Evolutionary conservation across 2,888 invertebrate genomes (phyloP).

Genomic region (Tipula confusa): DNA sequence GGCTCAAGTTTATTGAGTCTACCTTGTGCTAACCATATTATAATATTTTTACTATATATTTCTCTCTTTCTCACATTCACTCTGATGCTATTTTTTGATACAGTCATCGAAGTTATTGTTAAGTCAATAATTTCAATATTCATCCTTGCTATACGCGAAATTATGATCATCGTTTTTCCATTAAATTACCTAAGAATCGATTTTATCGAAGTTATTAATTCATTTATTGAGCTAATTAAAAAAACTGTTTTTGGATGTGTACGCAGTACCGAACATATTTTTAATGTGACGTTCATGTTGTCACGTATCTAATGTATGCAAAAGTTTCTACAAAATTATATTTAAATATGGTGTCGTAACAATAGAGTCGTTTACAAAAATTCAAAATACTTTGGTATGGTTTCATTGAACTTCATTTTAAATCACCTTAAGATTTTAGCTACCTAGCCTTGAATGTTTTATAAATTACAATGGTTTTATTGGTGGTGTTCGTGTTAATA

Average conservation of each 20-base stretch:
- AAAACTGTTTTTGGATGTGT: background rate
- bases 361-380: background rate
- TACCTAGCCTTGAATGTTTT: background rate
- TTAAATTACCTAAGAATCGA: no score
- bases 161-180: background rate
- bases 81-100: no score
- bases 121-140: background rate
- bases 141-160: background rate
- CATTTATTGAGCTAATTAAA: no score
- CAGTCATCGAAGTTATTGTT: no score
- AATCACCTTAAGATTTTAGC: background rate
- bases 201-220: no score
- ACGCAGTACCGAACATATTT: background rate
- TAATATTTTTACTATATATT: no score
- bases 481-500: background rate
- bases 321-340: background rate
- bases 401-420: slow-evolving; percentile 1
- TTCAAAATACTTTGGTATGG: background rate
- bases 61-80: no score
- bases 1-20: no score
- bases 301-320: background rate
- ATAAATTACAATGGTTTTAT: background rate
- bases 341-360: background rate
- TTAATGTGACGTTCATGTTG: background rate
- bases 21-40: no score